A percentile compares a stretch with the other conserved stretches of the same genome.
phyloP scores from a whole-genome alignment of 1,140 invertebrate genomes.

The Neodiprion virginianus region DNA sequence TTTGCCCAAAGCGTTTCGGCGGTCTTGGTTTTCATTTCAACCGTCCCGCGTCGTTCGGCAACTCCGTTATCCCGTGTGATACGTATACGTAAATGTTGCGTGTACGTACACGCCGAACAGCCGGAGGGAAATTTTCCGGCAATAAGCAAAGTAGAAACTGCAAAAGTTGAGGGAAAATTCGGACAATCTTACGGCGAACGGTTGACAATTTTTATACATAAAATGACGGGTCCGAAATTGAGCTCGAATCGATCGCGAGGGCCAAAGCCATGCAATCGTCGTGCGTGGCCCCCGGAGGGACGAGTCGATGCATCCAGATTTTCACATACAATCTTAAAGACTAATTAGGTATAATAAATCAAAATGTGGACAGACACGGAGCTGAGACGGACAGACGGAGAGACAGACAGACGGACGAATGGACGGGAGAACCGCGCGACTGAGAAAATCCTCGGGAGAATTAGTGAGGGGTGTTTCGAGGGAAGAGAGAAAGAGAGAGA shows the following conservation, averaged over 20 bases:
- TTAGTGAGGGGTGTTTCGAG: conserved; percentile 4
- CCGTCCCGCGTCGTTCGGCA: too few species aligned
- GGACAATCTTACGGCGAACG: too few species aligned
- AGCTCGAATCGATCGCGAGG: conserved; percentile 25
- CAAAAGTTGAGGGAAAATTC: not conserved
- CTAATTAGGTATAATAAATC: conserved; percentile 2
- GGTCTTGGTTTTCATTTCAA: not conserved
- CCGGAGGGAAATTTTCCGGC: not conserved
- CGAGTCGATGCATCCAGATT: too few species aligned
- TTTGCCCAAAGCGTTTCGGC: not conserved
- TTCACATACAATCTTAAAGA: not conserved
- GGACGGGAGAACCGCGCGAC: too few species aligned
- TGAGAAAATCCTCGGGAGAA: not conserved
- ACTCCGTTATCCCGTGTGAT: too few species aligned
- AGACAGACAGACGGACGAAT: too few species aligned
- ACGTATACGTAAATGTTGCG: too few species aligned
- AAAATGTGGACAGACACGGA: not conserved
- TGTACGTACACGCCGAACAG: not conserved
- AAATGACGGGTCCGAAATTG: too few species aligned
- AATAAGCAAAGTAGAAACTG: too few species aligned
- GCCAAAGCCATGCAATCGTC: not conserved
- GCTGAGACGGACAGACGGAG: too few species aligned
- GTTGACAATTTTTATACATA: too few species aligned
- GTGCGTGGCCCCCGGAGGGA: too few species aligned
- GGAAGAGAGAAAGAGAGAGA: conserved; percentile 1